Base-by-base conservation (phyloP, 2,888 invertebrate species). In the Anodontia alba region DNA sequence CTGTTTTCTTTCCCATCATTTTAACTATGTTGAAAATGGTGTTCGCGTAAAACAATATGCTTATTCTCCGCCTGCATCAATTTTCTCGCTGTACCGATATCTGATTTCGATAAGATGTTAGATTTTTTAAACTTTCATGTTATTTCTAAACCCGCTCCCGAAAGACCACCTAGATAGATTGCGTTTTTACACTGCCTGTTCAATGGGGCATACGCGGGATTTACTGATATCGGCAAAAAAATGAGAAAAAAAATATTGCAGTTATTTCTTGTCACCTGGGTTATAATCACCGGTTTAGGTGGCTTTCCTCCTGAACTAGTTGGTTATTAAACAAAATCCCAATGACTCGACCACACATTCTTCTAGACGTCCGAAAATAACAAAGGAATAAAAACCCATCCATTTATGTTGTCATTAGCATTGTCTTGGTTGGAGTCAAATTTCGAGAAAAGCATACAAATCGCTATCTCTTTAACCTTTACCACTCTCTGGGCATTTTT, bases 371-470 rank as follows among this genome's bases (percentile, higher is more conserved):
- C 62, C 33, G 33, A 17, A 17, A 10, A 31, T 62, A 62, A 33
- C 57, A 57, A 57, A 38, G 29, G 62, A 62, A 20, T 33, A 62
- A 69, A 69, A 69, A 29, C 43, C 69, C 69, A 76, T 76, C 76
- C 76, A 76, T 76, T 54, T 38, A 69, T 68, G 68, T 76, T 81
- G 78, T 81, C 78, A 81, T 81, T 81, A 76, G 49, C n/a, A 66
- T 54, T 70, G 77, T 33, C 81, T 54, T 42, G 26, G 33, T 20
- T 29, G 77, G 74, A 69, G 78, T 81, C 81, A 26, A 31, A 71
- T 81, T 46, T 78, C 80, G n/a, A 33, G 10, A n/a, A 66, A 43
- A 68, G 51, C 62, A 69, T 78, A 69, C 75, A 78, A 73, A 69
- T 70, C 70, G 42, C 38, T 69, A 46, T 46, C 23, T 62, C 38